These are phyloP conservation scores for Linurgus olivaceus DNA, from an alignment of 2,797 vertebrate genomes.

Conservation along the genomic window DNA sequence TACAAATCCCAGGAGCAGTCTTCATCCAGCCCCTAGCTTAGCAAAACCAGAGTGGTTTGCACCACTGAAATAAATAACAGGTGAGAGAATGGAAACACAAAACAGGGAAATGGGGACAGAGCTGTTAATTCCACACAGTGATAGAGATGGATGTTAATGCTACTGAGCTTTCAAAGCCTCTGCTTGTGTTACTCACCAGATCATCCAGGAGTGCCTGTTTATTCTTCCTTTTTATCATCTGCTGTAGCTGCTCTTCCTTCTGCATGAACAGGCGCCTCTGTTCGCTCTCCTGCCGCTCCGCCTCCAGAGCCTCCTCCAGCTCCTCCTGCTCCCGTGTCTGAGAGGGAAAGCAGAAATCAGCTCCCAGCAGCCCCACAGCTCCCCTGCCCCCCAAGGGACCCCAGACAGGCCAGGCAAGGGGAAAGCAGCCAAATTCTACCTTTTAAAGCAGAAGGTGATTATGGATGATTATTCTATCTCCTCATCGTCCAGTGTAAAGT, in stretches of 20 bases:
- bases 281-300: slow-evolving; percentile 88
- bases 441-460: background rate
- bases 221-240: slow-evolving; percentile 91
- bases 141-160: background rate
- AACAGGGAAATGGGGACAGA: background rate
- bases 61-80: background rate
- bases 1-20: background rate
- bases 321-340: slow-evolving; percentile 96
- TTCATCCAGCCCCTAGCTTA: background rate
- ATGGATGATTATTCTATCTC: background rate
- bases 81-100: background rate
- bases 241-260: slow-evolving; percentile 92
- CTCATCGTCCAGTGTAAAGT: background rate
- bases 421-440: background rate
- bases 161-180: background rate
- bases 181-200: slow-evolving; percentile 80
- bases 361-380: background rate
- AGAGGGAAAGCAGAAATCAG: slow-evolving; percentile 20
- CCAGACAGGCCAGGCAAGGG: background rate
- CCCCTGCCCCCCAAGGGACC: background rate
- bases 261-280: slow-evolving; percentile 85
- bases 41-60: background rate
- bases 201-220: slow-evolving; percentile 95
- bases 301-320: slow-evolving; percentile 90
- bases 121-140: background rate